Conservation (phyloP, 2,797 vertebrate genomes). For the Ambastaia sidthimunki region DNA sequence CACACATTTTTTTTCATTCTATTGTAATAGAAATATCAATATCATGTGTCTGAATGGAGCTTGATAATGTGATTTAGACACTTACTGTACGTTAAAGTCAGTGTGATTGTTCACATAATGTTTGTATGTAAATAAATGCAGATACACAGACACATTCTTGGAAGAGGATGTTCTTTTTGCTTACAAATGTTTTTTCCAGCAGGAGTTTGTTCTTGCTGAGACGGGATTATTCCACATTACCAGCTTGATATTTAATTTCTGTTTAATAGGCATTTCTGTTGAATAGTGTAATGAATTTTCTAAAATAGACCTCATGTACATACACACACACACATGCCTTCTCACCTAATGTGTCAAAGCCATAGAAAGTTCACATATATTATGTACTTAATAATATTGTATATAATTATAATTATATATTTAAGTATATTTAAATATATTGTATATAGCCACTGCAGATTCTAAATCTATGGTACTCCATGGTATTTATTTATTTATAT, state of each 20-base stretch:
- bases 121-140: slow-evolving; percentile 11
- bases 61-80: background rate
- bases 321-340: too few relatives aligned
- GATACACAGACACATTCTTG: slow-evolving; percentile 1
- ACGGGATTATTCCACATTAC: slow-evolving; percentile 80
- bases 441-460: background rate
- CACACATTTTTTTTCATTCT: background rate
- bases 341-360: too few relatives aligned
- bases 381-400: slow-evolving; percentile 5
- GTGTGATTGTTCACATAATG: background rate
- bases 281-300: slow-evolving; percentile 48
- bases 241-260: slow-evolving; percentile 78
- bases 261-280: slow-evolving; percentile 69
- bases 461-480: background rate
- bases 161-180: slow-evolving; percentile 40
- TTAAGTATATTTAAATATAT: too few relatives aligned
- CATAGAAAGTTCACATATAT: background rate
- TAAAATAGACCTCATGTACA: background rate
- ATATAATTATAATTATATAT: background rate
- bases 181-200: slow-evolving; percentile 46
- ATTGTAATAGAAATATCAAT: background rate
- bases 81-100: background rate
- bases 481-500: background rate
- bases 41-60: background rate
- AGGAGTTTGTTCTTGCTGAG: slow-evolving; percentile 64